Percentiles rank a stretch among this genome's conserved stretches.
Conservation (phyloP, 2,797 vertebrate genomes). For the Esox masquinongy region DNA sequence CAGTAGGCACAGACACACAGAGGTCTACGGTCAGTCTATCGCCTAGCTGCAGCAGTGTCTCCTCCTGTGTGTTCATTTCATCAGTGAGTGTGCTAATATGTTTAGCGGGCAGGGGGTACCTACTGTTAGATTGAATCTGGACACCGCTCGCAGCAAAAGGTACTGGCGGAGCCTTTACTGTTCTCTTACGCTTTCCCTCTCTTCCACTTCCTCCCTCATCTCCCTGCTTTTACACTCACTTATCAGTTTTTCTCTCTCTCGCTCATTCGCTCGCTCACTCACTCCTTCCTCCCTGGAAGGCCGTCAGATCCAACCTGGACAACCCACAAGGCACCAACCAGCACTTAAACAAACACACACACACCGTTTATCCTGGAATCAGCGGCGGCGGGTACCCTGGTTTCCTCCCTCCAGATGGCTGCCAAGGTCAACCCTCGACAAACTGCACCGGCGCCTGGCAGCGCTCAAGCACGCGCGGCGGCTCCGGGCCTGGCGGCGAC, state of each 20-base stretch:
- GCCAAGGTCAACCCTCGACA: slow-evolving; percentile 21
- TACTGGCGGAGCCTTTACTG: slow-evolving; percentile 33
- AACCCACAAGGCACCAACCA: slow-evolving; percentile 8
- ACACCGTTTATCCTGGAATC: neutral
- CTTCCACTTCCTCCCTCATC: neutral
- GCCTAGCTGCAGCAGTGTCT: slow-evolving; percentile 40
- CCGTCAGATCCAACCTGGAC: slow-evolving; percentile 11
- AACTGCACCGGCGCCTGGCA: slow-evolving; percentile 1
- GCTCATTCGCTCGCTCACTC: slow-evolving; percentile 40
- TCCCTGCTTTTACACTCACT: slow-evolving; percentile 3
- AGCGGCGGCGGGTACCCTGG: neutral
- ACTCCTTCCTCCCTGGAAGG: slow-evolving; percentile 22
- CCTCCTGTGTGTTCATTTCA: slow-evolving; percentile 48
- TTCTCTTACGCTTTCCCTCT: slow-evolving; percentile 11
- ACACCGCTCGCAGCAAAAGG: slow-evolving; percentile 35
- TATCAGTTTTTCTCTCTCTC: slow-evolving; percentile 7
- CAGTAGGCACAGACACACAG: neutral
- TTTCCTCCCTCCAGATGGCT: slow-evolving; percentile 17
- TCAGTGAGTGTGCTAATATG: slow-evolving; percentile 39
- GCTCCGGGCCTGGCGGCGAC: neutral
- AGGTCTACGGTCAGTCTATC: neutral
- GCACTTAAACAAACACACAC: slow-evolving; percentile 15
- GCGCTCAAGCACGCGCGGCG: neutral
- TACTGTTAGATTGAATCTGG: slow-evolving; percentile 26
- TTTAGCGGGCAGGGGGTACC: slow-evolving; percentile 20